A percentile compares a stretch with the other conserved stretches of the same genome.
These are phyloP conservation scores for Lepidonotus clava DNA, from an alignment of 2,888 invertebrate species.

Conservation along the genomic window DNA sequence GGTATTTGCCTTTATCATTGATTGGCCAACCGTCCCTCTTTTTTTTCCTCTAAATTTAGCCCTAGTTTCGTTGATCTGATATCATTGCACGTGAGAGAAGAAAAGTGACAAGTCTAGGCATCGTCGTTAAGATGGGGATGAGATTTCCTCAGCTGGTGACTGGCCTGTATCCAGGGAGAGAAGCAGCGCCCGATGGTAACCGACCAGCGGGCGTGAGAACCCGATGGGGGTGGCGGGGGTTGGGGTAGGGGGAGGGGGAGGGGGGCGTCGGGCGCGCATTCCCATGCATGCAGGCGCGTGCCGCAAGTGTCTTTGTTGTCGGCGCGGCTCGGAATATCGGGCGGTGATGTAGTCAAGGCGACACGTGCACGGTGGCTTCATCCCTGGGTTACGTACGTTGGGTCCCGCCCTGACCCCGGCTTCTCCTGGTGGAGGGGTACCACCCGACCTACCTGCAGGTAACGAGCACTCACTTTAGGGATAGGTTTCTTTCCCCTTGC, in stretches of 20 bases:
- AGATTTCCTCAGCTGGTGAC: neutral
- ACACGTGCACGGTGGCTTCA: neutral
- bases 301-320: slow-evolving; percentile 40
- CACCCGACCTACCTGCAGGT: neutral
- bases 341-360: neutral
- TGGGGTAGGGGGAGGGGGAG: slow-evolving; percentile 1
- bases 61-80: no score
- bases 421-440: no score
- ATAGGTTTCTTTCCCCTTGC: no score
- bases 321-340: neutral
- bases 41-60: no score
- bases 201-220: neutral
- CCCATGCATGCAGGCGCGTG: neutral
- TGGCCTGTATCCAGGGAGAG: neutral
- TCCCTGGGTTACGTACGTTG: no score
- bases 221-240: neutral
- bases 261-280: neutral
- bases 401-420: neutral
- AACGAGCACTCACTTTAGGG: neutral
- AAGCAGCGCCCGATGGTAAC: neutral
- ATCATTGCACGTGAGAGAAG: no score
- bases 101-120: neutral
- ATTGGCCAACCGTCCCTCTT: no score
- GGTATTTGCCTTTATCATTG: no score
- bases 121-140: neutral